Percentiles rank a stretch among this genome's conserved stretches.
These are phyloP conservation scores for Aphaenogaster floridana DNA, from an alignment of 1,140 invertebrate species.

Conservation along the genomic window DNA sequence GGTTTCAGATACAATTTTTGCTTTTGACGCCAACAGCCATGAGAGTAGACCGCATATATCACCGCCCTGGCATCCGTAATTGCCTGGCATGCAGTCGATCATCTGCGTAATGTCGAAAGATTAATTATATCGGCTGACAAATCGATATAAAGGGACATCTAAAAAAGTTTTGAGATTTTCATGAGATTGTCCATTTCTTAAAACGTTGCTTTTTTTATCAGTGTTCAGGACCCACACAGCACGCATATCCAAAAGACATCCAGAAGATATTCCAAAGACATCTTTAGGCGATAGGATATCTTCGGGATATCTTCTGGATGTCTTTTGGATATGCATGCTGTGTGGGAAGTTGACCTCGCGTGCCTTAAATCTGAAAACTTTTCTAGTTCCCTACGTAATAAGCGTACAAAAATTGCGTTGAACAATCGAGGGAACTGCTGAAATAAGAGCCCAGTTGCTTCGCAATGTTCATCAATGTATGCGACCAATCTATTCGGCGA, in stretches of 20 bases:
- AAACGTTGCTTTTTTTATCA: not conserved
- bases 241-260: no score
- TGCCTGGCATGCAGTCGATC: conserved; percentile 93
- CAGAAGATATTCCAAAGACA: no score
- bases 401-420: not conserved
- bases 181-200: not conserved
- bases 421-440: not conserved
- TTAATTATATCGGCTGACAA: not conserved
- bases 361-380: conserved; percentile 19
- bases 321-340: no score
- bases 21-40: conserved; percentile 90
- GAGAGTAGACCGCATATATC: conserved; percentile 92
- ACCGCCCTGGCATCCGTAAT: conserved; percentile 93
- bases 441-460: not conserved
- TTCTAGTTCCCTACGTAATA: not conserved
- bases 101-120: conserved; percentile 85
- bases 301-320: no score
- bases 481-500: not conserved
- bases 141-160: not conserved
- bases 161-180: conserved; percentile 21
- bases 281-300: no score
- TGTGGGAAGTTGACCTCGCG: no score
- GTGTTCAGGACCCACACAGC: not conserved
- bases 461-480: not conserved
- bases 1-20: conserved; percentile 87